Evolutionary conservation across 2,113 vertebrate species (phyloP), one percentile per base, ranked within the genome.

Genomic region (Rhinichthys klamathensis): DNA sequence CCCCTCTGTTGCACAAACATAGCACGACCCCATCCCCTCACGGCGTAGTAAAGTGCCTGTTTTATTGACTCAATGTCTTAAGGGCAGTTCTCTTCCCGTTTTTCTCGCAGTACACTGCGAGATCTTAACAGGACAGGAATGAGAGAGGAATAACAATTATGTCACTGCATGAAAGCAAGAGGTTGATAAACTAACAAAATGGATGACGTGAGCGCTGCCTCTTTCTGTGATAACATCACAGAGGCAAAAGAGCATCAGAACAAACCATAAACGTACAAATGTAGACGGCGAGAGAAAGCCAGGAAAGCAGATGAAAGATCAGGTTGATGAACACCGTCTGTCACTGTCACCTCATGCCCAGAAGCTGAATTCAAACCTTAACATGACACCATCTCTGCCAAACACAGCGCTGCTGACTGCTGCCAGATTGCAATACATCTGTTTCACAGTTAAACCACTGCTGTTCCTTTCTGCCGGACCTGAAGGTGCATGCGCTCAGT

Each of bases 61-160:
- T 86, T 90, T 89, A 91, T 91, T 90, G 89, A 90, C 90, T 90
- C 82, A 46, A 41, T 89, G 89, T 91, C 88, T 91, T 90, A 87
- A 86, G 86, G 90, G 87, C 88, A 89, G 90, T 86, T 89, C 80
- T 88, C 87, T 89, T 88, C 80, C 67, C 72, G 83, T 87, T 84
- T 84, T 90, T 86, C 85, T 84, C 84, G 80, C 79, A 75, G 78
- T 85, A 72, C 65, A 75, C 87, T 86, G 73, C 72, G 51, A 86
- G 85, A 84, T 78, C 65, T 89, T 87, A 83, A 89, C 86, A 87
- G 86, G 84, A 83, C 56, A 83, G 84, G 61, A 85, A 88, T 81
- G 85, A 84, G 89, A 85, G 65, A 60, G 73, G 80, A 91, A 90
- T 88, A 88, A 79, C 87, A 89, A 88, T 84, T 88, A 82, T 85